Conservation (phyloP, 2,113 vertebrate genomes). For the Aptenodytes forsteri region DNA sequence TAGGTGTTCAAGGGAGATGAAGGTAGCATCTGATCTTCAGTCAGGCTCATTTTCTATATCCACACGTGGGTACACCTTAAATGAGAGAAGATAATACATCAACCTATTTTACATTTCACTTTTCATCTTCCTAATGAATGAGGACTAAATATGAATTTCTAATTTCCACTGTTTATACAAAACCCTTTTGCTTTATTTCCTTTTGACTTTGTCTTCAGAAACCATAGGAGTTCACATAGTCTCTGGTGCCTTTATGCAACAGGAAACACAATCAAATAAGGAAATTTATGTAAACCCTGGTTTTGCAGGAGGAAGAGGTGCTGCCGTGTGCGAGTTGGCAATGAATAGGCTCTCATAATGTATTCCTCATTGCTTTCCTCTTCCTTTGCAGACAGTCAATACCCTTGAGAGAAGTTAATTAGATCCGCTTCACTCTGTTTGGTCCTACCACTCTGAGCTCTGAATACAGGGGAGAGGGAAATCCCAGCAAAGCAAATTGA, state of each 20-base stretch:
- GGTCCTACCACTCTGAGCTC: slow-evolving; percentile 22
- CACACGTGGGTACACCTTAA: background rate
- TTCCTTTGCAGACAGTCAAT: slow-evolving; percentile 60
- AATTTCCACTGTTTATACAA: slow-evolving; percentile 29
- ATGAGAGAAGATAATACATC: background rate
- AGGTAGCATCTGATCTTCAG: background rate
- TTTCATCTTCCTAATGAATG: background rate
- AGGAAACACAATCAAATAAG: slow-evolving; percentile 42
- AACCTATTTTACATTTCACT: background rate
- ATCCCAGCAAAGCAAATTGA: slow-evolving; percentile 62
- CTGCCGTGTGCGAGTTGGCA: background rate
- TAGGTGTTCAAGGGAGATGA: background rate
- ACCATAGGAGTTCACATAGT: background rate
- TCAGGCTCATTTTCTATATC: background rate
- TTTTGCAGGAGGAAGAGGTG: slow-evolving; percentile 25
- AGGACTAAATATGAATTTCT: slow-evolving; percentile 3
- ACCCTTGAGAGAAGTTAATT: slow-evolving; percentile 68
- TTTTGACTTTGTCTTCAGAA: background rate
- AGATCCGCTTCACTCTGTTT: slow-evolving; percentile 61
- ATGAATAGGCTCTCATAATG: slow-evolving; percentile 21
- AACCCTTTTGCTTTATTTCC: slow-evolving; percentile 20
- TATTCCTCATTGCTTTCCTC: slow-evolving; percentile 50
- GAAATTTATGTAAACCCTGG: slow-evolving; percentile 13
- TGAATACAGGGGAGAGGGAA: slow-evolving; percentile 46
- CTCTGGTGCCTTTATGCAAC: background rate